phyloP scores from a whole-genome alignment of 1,140 invertebrate species.

The Teleopsis dalmanni region DNA sequence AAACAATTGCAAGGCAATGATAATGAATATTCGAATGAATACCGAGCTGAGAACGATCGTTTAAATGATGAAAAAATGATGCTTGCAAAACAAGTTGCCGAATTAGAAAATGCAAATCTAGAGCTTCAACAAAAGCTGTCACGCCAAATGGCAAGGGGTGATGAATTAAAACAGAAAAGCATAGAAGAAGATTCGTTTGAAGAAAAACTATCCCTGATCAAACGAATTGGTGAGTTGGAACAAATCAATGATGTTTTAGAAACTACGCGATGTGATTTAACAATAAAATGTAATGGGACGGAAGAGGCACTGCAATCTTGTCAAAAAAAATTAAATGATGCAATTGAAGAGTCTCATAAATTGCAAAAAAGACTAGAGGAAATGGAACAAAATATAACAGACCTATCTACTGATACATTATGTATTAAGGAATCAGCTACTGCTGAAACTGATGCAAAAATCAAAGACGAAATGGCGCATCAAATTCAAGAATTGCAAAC shows the following conservation, averaged over 20 bases:
- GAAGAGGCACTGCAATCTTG: constrained; percentile 48
- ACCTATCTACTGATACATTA: neutral
- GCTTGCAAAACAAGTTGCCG: constrained; percentile 43
- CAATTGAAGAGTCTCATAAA: constrained; percentile 34
- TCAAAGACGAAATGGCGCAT: constrained; percentile 34
- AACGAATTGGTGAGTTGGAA: constrained; percentile 43
- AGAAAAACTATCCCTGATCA: neutral
- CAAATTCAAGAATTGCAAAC: constrained; percentile 33
- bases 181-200: neutral
- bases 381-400: neutral
- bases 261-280: constrained; percentile 52
- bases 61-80: neutral
- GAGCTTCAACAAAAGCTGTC: constrained; percentile 40
- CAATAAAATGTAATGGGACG: constrained; percentile 49
- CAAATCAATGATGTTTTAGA: constrained; percentile 49
- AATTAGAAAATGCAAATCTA: constrained; percentile 45
- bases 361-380: neutral
- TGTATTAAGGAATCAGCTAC: neutral
- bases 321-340: constrained; percentile 22
- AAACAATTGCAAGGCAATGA: constrained; percentile 23
- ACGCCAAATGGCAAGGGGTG: neutral
- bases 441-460: constrained; percentile 20
- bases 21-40: neutral
- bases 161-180: neutral
- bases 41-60: neutral